Evolutionary conservation across 2,888 invertebrate species (phyloP), one percentile per base, ranked within the genome.

Genomic region (Netelia inedita): DNA sequence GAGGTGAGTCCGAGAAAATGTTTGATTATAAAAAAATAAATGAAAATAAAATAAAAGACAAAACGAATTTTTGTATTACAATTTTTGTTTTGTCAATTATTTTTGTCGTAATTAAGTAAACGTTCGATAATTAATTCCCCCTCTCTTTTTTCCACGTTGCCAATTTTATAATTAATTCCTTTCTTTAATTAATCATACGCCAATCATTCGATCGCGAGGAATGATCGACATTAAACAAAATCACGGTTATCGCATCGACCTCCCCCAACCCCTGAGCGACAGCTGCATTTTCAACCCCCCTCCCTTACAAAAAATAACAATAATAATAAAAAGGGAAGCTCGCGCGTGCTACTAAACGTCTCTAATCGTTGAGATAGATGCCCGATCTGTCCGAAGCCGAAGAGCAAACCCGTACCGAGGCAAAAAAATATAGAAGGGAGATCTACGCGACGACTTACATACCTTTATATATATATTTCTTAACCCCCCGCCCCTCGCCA

Each of bases 1-100:
- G 89, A 92, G 93, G 93, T 93, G 89, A 92, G 90, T 81, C 46
- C 14, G 46, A 46, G 46, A 46, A 0, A 46, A 46, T 46, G 2
- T 46, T 46, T 28, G 28, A 28, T 23, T 23, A 23, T 5, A 28
- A 28, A 3, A 28, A 28, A 28, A 3, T 0, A 28, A 28, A 28
- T 6, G 28, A 28, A 28, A 28, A 28, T 28, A 28, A 28, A 28
- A 28, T 0, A 28, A 28, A 28, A 28, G 5, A 28, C 3, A 5
- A 28, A 28, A 5, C 3, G 5, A 28, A 28, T 28, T 5, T 28
- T 28, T 28, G 0, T 28, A 2, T 28, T 3, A 28, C 28, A 28
- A 28, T 28, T 28, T 28, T 28, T 28, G 3, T 28, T 28, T 28
- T 5, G 0, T 28, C 0, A 28, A 28, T 28, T 28, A 28, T 28